Evolutionary conservation across 2,113 vertebrate species (phyloP), one percentile per base, ranked within the genome.

Genomic region (Paramisgurnus dabryanus): DNA sequence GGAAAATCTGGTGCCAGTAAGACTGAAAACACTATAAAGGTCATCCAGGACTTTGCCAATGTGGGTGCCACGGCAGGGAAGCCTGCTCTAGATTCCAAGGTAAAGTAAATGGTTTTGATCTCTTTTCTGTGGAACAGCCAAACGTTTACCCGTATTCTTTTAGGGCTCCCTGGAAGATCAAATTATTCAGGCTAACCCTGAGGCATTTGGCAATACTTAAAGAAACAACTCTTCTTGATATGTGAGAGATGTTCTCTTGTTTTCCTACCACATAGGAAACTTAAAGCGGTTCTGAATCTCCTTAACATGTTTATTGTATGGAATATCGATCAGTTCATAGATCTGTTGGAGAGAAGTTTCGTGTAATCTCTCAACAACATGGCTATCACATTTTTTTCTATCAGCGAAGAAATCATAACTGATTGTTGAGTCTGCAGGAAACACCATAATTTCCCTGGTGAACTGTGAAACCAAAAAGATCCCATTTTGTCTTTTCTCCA

Each of bases 1-100:
- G 93, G 95, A 94, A 93, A 95, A 94, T 96, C 95, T 6, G 94
- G 95, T 69, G 94, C 94, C 0, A 94, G 95, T 80, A 96, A 95
- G 90, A 95, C 95, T 69, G 94, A 95, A 77, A 96, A 96, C 91
- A 96, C 94, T 0, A 95, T 95, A 82, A 93, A 95, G 76, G 94
- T 96, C 80, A 95, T 95, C 89, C 94, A 95, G 69, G 95, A 95
- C 87, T 97, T 96, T 3, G 93, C 95, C 87, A 95, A 91, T 73
- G 93, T 97, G 1, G 95, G 94, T 9, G 94, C 94, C 41, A 90
- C 92, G 10, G 91, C 93, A 0, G 93, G 92, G 80, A 96, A 96
- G 83, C 91, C 91, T 87, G 89, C 90, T 17, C 76, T 65, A 0
- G 84, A 91, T 55, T 92, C 84, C 40, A 95, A 95, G 94, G 93